phyloP scores from a whole-genome alignment of 2,797 vertebrate species.

The Garrulus glandarius region DNA sequence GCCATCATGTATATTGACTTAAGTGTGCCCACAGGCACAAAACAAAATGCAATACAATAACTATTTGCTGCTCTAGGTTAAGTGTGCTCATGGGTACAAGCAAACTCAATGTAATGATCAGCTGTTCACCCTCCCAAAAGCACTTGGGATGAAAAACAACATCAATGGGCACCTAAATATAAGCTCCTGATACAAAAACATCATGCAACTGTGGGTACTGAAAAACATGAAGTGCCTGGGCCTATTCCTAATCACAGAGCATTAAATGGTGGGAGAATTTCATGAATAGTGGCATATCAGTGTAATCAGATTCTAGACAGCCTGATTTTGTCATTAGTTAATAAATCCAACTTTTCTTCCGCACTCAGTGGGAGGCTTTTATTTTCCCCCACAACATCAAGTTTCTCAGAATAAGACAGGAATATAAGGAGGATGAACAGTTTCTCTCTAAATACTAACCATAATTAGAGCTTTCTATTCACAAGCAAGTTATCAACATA shows the following conservation, averaged over 20 bases:
- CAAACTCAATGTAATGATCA: slow-evolving; percentile 66
- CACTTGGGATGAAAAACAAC: slow-evolving; percentile 42
- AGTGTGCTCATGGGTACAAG: slow-evolving; percentile 69
- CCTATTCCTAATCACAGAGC: background rate
- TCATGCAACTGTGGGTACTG: background rate
- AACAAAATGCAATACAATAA: slow-evolving; percentile 66
- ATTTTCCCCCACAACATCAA: background rate
- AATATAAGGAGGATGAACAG: background rate
- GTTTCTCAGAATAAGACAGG: background rate
- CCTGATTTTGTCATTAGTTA: background rate
- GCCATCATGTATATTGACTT: slow-evolving; percentile 52
- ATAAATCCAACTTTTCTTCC: background rate
- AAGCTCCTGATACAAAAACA: background rate
- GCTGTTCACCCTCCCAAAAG: slow-evolving; percentile 53
- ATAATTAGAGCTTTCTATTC: background rate
- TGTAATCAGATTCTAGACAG: background rate
- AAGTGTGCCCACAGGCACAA: slow-evolving; percentile 70
- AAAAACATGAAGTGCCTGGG: background rate
- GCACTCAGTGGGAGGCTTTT: background rate
- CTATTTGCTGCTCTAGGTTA: slow-evolving; percentile 76
- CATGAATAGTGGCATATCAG: background rate
- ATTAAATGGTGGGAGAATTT: background rate
- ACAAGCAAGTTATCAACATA: background rate
- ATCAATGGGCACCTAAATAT: slow-evolving; percentile 62
- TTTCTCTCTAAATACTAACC: background rate